Base-by-base conservation (phyloP, 2,797 vertebrate species). In the Oryzias sinensis region DNA sequence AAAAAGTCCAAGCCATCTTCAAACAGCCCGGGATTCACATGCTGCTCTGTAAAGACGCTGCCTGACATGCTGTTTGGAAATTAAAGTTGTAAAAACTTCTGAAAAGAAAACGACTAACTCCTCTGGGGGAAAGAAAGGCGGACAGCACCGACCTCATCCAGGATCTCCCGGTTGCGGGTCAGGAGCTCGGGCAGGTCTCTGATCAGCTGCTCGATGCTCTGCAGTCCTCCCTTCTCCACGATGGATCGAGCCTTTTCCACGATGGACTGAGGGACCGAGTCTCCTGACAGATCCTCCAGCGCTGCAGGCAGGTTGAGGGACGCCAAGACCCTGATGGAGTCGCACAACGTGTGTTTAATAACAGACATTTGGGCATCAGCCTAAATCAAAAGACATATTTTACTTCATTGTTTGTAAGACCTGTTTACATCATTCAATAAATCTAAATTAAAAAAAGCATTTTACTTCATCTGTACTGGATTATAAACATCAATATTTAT, bases 231-330 rank as follows among this genome's bases (percentile, higher is more conserved):
- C 61, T 94, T 94, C 73, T 95, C 93, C 73, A 96, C 92, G 14
- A 99, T 83, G 64, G 92, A 89, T 14, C 91, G 92, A 1, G 97
- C 94, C 75, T 99, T 99, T 58, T 95, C 94, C 74, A 93, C 80
- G 79, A 99, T 98, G 70, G 97, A 99, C 76, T 95, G 95, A 79
- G 97, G 97, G 72, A 99, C 90, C 0, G 94, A 93, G 76, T 99
- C 96, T 56, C 97, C 97, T 40, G 97, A 98, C 33, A 99, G 88
- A 47, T 99, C 97, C 88, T 99, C 97, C 3, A 99, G 91, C 29
- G 97, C 97, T 62, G 97, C 97, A 41, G 97, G 97, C 69, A 99
- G 94, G 81, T 99, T 99, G 49, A 99, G 91, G 41, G 97, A 99
- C 4, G 97, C 97, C 88, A 99, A 81, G 29, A 98, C 96, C 64